These are phyloP conservation scores for Acrocephalus arundinaceus DNA, from an alignment of 2,113 vertebrate genomes.

Conservation along the genomic window DNA sequence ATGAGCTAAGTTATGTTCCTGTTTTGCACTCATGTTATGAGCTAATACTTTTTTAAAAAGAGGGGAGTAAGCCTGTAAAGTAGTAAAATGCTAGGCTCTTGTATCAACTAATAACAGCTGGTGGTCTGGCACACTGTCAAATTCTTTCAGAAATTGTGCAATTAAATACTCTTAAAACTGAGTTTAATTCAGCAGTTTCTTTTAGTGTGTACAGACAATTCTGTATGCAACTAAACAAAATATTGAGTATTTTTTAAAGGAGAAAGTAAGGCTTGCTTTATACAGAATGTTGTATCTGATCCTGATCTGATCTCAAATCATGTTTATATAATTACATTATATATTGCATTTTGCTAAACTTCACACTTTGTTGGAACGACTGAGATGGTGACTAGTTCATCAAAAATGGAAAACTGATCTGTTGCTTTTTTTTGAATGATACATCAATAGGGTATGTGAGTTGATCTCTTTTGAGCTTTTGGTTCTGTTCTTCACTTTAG, in stretches of 20 bases:
- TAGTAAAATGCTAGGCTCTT: background rate
- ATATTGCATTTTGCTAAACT: background rate
- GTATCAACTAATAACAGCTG: background rate
- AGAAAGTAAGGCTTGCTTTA: background rate
- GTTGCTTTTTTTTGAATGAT: background rate
- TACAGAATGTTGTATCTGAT: background rate
- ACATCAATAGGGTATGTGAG: background rate
- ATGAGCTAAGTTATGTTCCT: background rate
- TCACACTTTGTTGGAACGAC: background rate
- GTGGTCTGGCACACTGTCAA: background rate
- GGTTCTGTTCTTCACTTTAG: background rate
- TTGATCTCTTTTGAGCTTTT: background rate
- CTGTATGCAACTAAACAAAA: background rate
- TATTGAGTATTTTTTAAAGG: background rate
- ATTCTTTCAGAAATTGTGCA: background rate
- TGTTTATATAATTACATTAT: background rate
- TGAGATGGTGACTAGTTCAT: background rate
- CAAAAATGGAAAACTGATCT: background rate
- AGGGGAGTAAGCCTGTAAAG: background rate
- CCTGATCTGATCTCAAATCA: background rate
- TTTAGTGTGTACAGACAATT: background rate
- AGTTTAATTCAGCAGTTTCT: background rate
- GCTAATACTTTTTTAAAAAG: background rate
- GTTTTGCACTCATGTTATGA: background rate
- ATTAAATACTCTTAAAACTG: background rate